Base-by-base conservation (phyloP, 2,888 invertebrate species). In the Pasiphila rectangulata region DNA sequence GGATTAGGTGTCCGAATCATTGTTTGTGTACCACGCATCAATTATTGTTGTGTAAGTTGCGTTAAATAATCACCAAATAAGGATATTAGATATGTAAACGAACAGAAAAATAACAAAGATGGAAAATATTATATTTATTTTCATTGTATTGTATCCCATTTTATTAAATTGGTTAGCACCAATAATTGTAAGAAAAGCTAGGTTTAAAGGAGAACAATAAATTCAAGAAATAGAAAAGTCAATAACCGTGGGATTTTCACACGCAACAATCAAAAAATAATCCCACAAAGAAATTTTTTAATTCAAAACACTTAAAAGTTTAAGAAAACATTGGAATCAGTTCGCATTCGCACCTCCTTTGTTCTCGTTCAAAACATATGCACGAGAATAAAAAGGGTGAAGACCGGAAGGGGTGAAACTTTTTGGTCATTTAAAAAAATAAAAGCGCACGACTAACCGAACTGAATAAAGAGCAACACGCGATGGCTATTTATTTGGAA, bases 311-410 rank as follows among this genome's bases (percentile, higher is more conserved):
- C 72, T 77, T 63, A 59, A 66, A 51, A 55, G 67, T 63, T 62
- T 57, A 59, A 54, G 64, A 71, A 70, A 69, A 66, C 69, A 72
- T 61, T 71, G 15, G 12, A 75, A 75, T 61, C 63, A 69, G 63
- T 57, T 61, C 47, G 42, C 60, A 67, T 57, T 60, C 60, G 63
- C 54, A 58, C 60, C 52, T 40, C 56, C 51, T 75, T 75, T 82
- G 77, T 80, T 71, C 63, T 63, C 66, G 36, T 76, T 74, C 69
- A 67, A 68, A 83, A 81, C 82, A 83, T 79, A 80, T 79, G 79
- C 72, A 63, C 57, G 63, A 10, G 50, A 54, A 43, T 16, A 25
- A 50, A 74, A 70, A 71, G 79, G 78, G 67, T 68, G 64, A 29
- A 20, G 2, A 16, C 3, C 6, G 23, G 23, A 41, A 59, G 32